Base-by-base conservation (phyloP, 2,888 invertebrate genomes). In the Agelastica alni region DNA sequence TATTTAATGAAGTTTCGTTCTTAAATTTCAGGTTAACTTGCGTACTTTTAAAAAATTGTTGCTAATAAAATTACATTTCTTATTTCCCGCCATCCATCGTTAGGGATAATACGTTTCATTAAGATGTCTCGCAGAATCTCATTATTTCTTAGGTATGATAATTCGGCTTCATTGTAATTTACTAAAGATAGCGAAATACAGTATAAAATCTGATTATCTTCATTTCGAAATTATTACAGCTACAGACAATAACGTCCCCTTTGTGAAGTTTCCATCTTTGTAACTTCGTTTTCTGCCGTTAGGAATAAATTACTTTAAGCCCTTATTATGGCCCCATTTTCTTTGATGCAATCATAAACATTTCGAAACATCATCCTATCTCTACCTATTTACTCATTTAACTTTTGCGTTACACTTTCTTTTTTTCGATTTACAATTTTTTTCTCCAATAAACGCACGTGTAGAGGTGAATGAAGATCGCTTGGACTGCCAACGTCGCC, bases 221-320 rank as follows among this genome's bases (percentile, higher is more conserved):
- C 70, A 72, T 70, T n/a, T 71, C 62, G 62, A 62, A 71, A 71
- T 72, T 72, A 72, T 72, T 71, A 68, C 72, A 70, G 71, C 72
- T 71, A 66, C 62, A 66, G 65, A 67, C 66, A 67, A 70, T 66
- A 62, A 64, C 61, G 63, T 61, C 63, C 66, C 64, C 68, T 70
- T 70, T 69, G 67, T 62, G 61, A 59, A 58, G 61, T 62, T 61
- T 54, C 69, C 66, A 70, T 71, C 70, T 72, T 71, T 66, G 67
- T 74, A 74, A 73, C 70, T 73, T 72, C 70, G 70, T 74, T 74
- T 73, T 70, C 68, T 64, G 66, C 71, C 60, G 60, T 64, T 65
- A 63, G 70, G 67, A 70, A 70, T 65, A 71, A 74, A 74, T 74
- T 73, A 73, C 70, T 68, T 69, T 71, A 72, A 71, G 69, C 65